Percentiles rank a stretch among this genome's conserved stretches.
phyloP scores from a whole-genome alignment of 1,140 invertebrate species.

The Xylocopa sonorina region DNA sequence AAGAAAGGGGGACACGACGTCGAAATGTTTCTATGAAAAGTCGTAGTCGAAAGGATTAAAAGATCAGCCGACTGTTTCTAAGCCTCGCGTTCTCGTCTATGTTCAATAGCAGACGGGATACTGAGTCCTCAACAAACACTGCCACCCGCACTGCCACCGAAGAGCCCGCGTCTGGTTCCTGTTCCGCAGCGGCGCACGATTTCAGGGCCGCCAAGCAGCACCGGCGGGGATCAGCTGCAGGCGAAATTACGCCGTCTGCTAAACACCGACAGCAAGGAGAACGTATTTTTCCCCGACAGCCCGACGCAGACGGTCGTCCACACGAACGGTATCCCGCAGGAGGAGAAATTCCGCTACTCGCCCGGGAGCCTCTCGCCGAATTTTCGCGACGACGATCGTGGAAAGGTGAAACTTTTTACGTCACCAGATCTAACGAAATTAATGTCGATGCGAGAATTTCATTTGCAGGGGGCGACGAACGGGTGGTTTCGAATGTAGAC shows the following conservation, averaged over 20 bases:
- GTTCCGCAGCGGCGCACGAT: slow-evolving; percentile 79
- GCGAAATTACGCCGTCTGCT: slow-evolving; percentile 89
- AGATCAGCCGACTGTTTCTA: too few species aligned
- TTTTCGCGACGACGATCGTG: slow-evolving; percentile 74
- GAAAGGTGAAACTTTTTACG: slow-evolving; percentile 31
- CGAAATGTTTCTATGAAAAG: too few species aligned
- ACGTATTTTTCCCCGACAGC: slow-evolving; percentile 79
- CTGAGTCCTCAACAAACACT: slow-evolving; percentile 83
- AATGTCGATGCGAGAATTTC: too few species aligned
- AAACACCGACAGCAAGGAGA: slow-evolving; percentile 88
- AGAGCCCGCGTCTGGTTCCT: slow-evolving; percentile 82
- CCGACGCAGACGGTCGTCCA: slow-evolving; percentile 51
- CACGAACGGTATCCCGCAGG: slow-evolving; percentile 65
- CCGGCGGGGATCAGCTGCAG: slow-evolving; percentile 87
- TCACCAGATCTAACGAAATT: neutral
- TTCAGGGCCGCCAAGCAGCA: slow-evolving; percentile 74
- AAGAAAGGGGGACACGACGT: too few species aligned
- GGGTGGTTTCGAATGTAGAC: too few species aligned
- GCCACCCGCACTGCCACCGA: slow-evolving; percentile 82
- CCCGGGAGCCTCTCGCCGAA: slow-evolving; percentile 75
- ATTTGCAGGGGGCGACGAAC: too few species aligned
- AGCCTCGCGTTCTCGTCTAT: neutral
- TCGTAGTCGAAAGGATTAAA: too few species aligned
- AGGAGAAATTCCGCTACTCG: slow-evolving; percentile 77
- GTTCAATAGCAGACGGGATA: slow-evolving; percentile 82